Base-by-base conservation (phyloP, 2,113 vertebrate genomes). In the Syrmaticus mikado region DNA sequence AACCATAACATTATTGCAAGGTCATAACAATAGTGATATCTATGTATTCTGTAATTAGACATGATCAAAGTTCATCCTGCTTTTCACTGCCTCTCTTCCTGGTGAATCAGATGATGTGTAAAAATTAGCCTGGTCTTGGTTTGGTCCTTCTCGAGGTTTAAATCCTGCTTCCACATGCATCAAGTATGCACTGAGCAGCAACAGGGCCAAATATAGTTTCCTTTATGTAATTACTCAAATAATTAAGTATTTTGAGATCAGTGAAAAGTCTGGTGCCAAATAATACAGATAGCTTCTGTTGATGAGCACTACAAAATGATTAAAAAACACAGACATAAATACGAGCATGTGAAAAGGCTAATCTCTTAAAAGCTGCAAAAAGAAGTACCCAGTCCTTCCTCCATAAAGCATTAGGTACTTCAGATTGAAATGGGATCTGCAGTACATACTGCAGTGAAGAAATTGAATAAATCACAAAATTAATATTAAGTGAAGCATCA, bases 91-190 rank as follows among this genome's bases (percentile, higher is more conserved):
- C 10, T 87, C 22, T 87, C 46, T 82, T 86, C 85, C 70, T 91
- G 43, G 38, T 76, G 88, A 94, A 81, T 67, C 48, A 85, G 43
- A 46, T 60, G 32, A 57, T 71, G 34, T 27, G 82, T 79, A 4
- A 14, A 52, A 87, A 75, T 77, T 30, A 43, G 12, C 1, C 1
- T 57, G 36, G 70, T 10, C 13, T 85, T 70, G 41, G n/a, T 83
- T 86, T 85, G 15, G 36, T 90, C 55, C 34, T 76, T 83, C 34
- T 94, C 45, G 41, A 89, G 22, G 58, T 89, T 96, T 95, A 84
- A 95, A 78, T 70, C 27, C 50, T 64, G 19, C 12, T 53, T 85
- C n/a, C 20, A 14, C 25, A 60, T 50, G 40, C 27, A 52, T 40
- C 60, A 94, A 72, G 70, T 94, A 83, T 14, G 45, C 48, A 27